A percentile compares a stretch with the other conserved stretches of the same genome.
Evolutionary conservation across 2,888 invertebrate species (phyloP).

Genomic region (Drosophila dives): DNA sequence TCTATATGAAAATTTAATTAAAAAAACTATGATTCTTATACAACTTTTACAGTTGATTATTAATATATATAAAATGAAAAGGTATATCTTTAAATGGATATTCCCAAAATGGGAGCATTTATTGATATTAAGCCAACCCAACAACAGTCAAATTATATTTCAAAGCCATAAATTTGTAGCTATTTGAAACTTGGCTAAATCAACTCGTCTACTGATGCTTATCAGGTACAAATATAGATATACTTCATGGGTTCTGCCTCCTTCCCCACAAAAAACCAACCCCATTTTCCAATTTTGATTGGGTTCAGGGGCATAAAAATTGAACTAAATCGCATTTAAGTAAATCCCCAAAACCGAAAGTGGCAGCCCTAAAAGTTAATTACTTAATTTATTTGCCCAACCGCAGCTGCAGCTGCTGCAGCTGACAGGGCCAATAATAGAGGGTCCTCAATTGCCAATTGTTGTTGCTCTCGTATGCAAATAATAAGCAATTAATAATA

Average conservation of each 20-base stretch:
- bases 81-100: not conserved
- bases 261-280: not conserved
- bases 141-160: not conserved
- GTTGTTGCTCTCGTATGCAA: conserved; percentile 43
- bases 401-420: conserved; percentile 49
- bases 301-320: conserved; percentile 29
- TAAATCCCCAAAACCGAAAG: conserved; percentile 38
- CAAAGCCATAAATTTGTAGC: not conserved
- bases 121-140: not conserved
- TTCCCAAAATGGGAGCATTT: not conserved
- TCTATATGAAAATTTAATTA: not conserved
- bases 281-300: not conserved
- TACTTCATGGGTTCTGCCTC: not conserved
- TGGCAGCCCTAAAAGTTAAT: conserved; percentile 61
- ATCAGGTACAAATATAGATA: not conserved
- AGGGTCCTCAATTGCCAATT: conserved; percentile 31
- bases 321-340: conserved; percentile 21
- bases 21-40: not conserved
- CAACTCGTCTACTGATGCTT: not conserved
- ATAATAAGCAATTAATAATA: conserved; percentile 68
- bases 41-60: not conserved
- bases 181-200: not conserved
- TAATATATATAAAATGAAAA: not conserved
- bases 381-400: conserved; percentile 65
- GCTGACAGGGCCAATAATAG: conserved; percentile 45